A percentile compares a stretch with the other conserved stretches of the same genome.
These are phyloP conservation scores for Clavelina lepadiformis DNA, from an alignment of 23 tunicate species.

Conservation along the genomic window DNA sequence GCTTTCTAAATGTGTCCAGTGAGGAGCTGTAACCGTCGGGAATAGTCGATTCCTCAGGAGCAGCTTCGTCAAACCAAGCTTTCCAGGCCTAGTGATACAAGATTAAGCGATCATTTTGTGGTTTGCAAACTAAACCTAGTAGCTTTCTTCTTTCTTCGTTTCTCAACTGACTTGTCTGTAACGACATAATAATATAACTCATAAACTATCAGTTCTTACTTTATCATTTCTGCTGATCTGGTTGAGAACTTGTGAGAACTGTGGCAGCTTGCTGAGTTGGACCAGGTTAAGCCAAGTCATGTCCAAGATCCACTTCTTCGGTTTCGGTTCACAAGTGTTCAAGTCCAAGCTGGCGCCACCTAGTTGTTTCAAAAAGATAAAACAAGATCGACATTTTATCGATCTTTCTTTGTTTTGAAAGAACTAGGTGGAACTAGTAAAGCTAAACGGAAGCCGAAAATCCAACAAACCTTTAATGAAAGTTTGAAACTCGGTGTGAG, in stretches of 20 bases:
- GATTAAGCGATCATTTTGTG: not conserved
- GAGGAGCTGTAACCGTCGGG: slow-evolving; percentile 98
- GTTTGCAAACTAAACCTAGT: not conserved
- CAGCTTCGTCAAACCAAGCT: slow-evolving; percentile 95
- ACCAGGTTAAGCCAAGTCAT: slow-evolving; percentile 98
- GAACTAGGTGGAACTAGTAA: too few species aligned
- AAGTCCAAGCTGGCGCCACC: slow-evolving; percentile 98
- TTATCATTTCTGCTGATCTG: slow-evolving; percentile 96
- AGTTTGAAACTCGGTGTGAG: slow-evolving; percentile 88
- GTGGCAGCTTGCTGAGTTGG: slow-evolving; percentile 91
- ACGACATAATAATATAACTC: not conserved
- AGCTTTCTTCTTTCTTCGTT: not conserved
- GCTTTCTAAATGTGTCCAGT: slow-evolving; percentile 89
- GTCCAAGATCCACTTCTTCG: slow-evolving; percentile 98
- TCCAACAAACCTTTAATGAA: slow-evolving; percentile 75
- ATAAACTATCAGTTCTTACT: slow-evolving; percentile 18
- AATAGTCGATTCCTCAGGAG: slow-evolving; percentile 90
- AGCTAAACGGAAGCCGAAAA: too few species aligned
- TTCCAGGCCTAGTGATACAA: slow-evolving; percentile 71
- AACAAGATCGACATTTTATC: not conserved
- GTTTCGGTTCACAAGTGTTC: slow-evolving; percentile 96
- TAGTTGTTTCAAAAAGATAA: slow-evolving; percentile 8
- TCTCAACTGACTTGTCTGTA: not conserved
- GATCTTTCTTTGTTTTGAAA: too few species aligned
- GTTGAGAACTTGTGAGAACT: slow-evolving; percentile 87